Base-by-base conservation (phyloP, 2,888 invertebrate species). In the Caenorhabditis sulstoni region DNA sequence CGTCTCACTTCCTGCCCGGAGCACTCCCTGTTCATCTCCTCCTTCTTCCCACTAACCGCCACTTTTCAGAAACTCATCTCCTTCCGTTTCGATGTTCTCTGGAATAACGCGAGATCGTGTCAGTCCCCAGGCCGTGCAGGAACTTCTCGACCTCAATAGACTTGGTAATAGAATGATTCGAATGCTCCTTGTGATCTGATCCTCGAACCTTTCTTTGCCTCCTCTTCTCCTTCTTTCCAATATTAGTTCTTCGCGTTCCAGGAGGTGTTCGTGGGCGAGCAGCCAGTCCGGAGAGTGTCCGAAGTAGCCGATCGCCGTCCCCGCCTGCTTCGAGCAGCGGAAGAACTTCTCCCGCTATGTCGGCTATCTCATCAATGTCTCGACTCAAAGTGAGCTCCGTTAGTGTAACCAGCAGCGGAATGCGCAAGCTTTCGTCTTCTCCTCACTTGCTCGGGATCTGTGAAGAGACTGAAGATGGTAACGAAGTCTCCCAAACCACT, bases 351-450 rank as follows among this genome's bases (percentile, higher is more conserved):
- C 86, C 86, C 49, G 78, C 79, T 44, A 74, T 83, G 57, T 85
- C 83, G 18, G 58, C 79, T 20, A 73, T 83, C 20, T 82, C 85
- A 1, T 82, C 80, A 14, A 76, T 86, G 65, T 68, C 86, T 8
- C 85, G 88, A 12, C 82, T 89, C 20, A 89, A 89, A 81, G 86
- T 83, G 8, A 66, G 85, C 0, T 75, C 86, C 11, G 76, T 81
- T 20, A 74, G 65, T 75, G 79, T 73, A 61, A 76, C 82, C 12
- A 79, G 79, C 53, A 82, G 84, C 23, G 87, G 88, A 52, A 89
- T 90, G 89, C 74, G 90, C 47, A 90, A 90, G 62, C 65, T 90
- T 62, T 88, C 88, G 41, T 86, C 86, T 3, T 89, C 89, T 1
- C 90, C 90, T 12, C 90, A 90, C 81, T 64, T 90, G 9, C 64